Evolutionary conservation across 2,888 invertebrate genomes (phyloP).

Genomic region (Hydrotaea diabolus): DNA sequence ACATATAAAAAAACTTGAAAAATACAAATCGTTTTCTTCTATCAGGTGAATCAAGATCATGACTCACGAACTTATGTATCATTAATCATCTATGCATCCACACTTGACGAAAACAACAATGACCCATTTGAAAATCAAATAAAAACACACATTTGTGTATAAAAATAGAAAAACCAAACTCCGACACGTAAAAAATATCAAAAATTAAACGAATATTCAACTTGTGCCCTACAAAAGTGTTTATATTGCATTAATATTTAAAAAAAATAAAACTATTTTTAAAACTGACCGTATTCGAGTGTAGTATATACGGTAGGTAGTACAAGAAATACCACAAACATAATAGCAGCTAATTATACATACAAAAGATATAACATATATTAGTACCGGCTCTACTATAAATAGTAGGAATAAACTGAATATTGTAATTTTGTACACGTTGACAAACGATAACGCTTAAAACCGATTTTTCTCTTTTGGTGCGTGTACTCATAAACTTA

Average conservation of each 20-base stretch:
- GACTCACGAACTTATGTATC: neutral
- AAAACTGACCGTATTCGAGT: neutral
- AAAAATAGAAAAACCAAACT: neutral
- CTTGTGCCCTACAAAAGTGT: neutral
- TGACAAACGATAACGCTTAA: too few relatives aligned
- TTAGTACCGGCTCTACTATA: too few relatives aligned
- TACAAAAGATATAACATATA: too few relatives aligned
- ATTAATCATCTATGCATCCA: constrained; percentile 18
- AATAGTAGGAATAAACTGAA: neutral
- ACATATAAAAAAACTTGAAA: too few relatives aligned
- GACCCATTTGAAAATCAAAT: neutral
- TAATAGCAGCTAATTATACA: too few relatives aligned
- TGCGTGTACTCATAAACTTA: too few relatives aligned
- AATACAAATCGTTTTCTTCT: too few relatives aligned
- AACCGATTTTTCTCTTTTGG: too few relatives aligned
- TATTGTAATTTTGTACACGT: neutral
- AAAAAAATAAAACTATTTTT: neutral
- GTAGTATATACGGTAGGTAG: too few relatives aligned
- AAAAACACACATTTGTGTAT: neutral
- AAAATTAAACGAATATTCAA: neutral
- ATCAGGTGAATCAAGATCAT: too few relatives aligned
- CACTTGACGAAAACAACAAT: constrained; percentile 20
- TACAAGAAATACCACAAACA: too few relatives aligned
- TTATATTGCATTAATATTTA: neutral
- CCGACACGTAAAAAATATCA: neutral